Conservation (phyloP, 1,140 invertebrate species). For the Caerostris extrusa region DNA sequence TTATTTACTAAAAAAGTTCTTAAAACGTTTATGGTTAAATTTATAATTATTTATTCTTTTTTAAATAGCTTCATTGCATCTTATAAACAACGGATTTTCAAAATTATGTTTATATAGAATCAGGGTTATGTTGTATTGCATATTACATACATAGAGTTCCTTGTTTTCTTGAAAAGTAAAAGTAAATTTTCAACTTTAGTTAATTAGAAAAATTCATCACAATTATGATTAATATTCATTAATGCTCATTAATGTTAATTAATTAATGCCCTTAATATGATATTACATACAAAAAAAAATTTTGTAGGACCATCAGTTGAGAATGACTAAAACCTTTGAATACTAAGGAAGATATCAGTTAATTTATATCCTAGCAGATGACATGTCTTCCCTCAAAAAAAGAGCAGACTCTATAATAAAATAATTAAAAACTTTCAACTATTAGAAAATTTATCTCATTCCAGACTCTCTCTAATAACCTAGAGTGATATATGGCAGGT, state of each 20-base stretch:
- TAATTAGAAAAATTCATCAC: too few species aligned
- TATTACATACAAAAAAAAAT: background rate
- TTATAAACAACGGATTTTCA: too few species aligned
- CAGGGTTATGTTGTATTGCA: too few species aligned
- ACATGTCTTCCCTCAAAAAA: background rate
- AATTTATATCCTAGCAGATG: background rate
- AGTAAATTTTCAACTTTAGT: too few species aligned
- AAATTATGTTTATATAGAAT: too few species aligned
- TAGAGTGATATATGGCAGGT: background rate
- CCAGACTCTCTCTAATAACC: background rate
- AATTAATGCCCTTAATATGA: background rate
- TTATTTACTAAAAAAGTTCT: too few species aligned
- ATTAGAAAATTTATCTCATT: background rate
- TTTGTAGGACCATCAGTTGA: background rate
- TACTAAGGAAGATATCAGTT: background rate
- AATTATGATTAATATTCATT: background rate
- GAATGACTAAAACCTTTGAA: too few species aligned
- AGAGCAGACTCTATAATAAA: background rate
- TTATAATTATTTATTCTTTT: too few species aligned
- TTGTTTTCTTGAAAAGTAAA: too few species aligned
- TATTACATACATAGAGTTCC: too few species aligned
- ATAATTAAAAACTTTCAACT: background rate
- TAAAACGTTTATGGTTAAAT: too few species aligned
- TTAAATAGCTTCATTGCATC: too few species aligned
- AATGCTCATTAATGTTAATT: conserved; percentile 5